Base-by-base conservation (phyloP, 2,797 vertebrate genomes). In the Acanthis flammea region DNA sequence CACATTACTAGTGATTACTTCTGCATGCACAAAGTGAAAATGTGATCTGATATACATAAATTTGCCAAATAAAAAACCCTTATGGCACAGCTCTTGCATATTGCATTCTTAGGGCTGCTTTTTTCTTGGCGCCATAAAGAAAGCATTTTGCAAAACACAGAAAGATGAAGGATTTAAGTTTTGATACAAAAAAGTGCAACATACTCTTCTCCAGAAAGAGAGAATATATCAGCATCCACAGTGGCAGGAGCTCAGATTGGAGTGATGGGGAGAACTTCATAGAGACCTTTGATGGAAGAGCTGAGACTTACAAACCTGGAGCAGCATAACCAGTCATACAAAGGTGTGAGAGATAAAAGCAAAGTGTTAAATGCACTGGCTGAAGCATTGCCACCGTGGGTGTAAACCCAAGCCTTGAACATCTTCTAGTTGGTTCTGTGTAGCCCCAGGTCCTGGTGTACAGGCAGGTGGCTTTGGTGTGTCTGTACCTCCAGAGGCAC, bases 401-500 rank as follows among this genome's bases (percentile, higher is more conserved):
- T 27, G 9, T 10, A 67, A 91, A 65, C 24, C 15, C 31, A 71
- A 55, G 35, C 21, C 24, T 55, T 47, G 35, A 65, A 37, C 12
- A 3, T 5, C 35, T 72, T 30, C n/a, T 13, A 14, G 28, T 7
- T 13, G 18, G 54, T 28, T 42, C 0, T 7, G 6, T 11, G 3
- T 37, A 65, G 47, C 51, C 55, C 53, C n/a, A 60, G 55, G n/a
- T 62, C 1, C 9, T 76, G 54, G 28, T 2, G 1, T 33, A 6
- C 0, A 3, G n/a, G 21, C 48, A 31, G 51, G 22, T 37, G 25
- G 12, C 51, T 74, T 30, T 53, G 48, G 7, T 6, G 0, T 39
- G 28, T 35, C 35, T 24, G 2, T 50, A 7, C 7, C 41, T 76
- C 0, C 1, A 51, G 57, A 39, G 31, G 13, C 1, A 0, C 16